Percentiles rank a stretch among this genome's conserved stretches.
These are phyloP conservation scores for Aphelinus certus DNA, from an alignment of 1,140 invertebrate species.

Conservation along the genomic window DNA sequence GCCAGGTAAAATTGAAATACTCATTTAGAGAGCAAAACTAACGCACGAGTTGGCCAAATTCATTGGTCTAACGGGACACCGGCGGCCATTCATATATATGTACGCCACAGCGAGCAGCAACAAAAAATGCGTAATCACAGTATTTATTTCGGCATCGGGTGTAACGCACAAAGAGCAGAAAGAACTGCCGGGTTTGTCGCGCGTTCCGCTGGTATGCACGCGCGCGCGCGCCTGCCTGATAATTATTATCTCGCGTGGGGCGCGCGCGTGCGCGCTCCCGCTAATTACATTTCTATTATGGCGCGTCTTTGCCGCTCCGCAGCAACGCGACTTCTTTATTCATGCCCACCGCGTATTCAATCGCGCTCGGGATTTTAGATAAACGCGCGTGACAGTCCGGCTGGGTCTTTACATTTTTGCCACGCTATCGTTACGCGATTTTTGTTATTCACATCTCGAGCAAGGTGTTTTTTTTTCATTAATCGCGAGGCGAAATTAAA, in stretches of 20 bases:
- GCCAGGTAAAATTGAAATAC: too few relatives aligned
- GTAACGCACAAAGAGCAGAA: background rate
- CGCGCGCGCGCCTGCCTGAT: constrained; percentile 2
- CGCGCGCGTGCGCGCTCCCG: background rate
- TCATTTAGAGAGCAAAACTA: too few relatives aligned
- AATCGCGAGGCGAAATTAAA: too few relatives aligned
- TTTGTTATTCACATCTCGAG: too few relatives aligned
- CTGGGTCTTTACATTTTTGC: background rate
- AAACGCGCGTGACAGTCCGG: background rate
- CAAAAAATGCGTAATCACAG: background rate
- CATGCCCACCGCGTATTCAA: constrained; percentile 17
- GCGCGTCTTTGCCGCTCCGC: background rate
- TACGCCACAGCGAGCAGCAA: too few relatives aligned
- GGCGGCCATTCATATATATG: too few relatives aligned
- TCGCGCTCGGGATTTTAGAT: constrained; percentile 12
- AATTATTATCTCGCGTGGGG: constrained; percentile 36
- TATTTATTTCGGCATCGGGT: constrained; percentile 19
- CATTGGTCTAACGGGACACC: too few relatives aligned
- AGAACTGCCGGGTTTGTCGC: constrained; percentile 2
- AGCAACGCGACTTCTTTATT: constrained; percentile 18
- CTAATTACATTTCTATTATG: constrained; percentile 42
- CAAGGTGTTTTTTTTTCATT: too few relatives aligned
- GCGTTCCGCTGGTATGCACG: background rate
- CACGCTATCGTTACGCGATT: too few relatives aligned
- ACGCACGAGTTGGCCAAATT: too few relatives aligned